phyloP scores from a whole-genome alignment of 2,113 vertebrate species.

The Gambusia holbrooki region DNA sequence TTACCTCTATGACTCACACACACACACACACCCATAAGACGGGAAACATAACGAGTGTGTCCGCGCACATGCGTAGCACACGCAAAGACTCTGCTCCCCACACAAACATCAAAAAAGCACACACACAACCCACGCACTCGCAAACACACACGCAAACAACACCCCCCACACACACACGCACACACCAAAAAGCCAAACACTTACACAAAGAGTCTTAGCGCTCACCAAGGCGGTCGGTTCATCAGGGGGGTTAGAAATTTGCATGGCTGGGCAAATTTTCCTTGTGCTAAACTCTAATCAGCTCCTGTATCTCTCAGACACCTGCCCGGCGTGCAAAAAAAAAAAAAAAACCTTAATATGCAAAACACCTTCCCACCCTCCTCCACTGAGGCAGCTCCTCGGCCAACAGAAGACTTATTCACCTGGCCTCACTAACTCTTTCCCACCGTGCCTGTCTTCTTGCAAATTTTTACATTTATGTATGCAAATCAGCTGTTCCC shows the following conservation, averaged over 20 bases:
- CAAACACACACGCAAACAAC: conserved; percentile 40
- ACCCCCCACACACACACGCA: conserved; percentile 45
- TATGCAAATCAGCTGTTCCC: conserved; percentile 80
- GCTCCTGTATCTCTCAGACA: conserved; percentile 81
- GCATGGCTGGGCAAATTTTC: conserved; percentile 83
- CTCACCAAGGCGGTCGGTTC: conserved; percentile 78
- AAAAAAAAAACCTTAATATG: conserved; percentile 79
- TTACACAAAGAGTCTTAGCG: conserved; percentile 63
- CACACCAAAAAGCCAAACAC: conserved; percentile 51
- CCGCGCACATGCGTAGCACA: conserved; percentile 58
- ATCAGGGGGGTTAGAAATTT: conserved; percentile 79
- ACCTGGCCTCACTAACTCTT: conserved; percentile 69
- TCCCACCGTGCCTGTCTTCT: conserved; percentile 74
- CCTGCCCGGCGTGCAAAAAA: conserved; percentile 76
- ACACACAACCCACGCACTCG: conserved; percentile 63
- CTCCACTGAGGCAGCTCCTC: conserved; percentile 63
- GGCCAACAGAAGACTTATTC: conserved; percentile 81
- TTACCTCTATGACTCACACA: conserved; percentile 77
- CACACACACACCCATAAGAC: conserved; percentile 53
- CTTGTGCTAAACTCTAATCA: conserved; percentile 81
- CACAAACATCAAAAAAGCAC: conserved; percentile 62
- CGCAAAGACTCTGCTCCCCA: conserved; percentile 59
- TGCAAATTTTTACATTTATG: conserved; percentile 82
- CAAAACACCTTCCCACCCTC: conserved; percentile 72
- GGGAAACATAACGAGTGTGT: conserved; percentile 57